Conservation (phyloP, 2,888 invertebrate genomes). For the Lampropteryx suffumata region DNA sequence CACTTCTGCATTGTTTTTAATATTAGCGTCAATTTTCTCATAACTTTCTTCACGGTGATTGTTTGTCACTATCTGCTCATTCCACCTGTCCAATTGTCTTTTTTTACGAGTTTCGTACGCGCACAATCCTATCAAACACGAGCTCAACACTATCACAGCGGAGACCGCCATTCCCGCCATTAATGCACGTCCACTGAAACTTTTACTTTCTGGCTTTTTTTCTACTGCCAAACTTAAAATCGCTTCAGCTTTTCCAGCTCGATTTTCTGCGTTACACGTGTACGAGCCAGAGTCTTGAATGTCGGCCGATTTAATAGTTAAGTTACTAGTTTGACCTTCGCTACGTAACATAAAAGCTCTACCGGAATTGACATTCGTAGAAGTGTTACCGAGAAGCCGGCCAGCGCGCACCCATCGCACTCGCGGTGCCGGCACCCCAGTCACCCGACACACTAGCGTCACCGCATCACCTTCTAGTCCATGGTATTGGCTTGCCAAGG, state of each 20-base stretch:
- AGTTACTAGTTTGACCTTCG: conserved; percentile 86
- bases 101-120: conserved; percentile 85
- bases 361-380: conserved; percentile 68
- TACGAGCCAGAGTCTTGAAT: conserved; percentile 90
- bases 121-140: conserved; percentile 86
- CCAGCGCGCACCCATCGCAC: conserved; percentile 89
- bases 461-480: conserved; percentile 89
- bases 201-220: conserved; percentile 84
- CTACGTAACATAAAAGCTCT: conserved; percentile 86
- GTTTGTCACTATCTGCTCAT: conserved; percentile 75
- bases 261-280: conserved; percentile 90
- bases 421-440: conserved; percentile 87
- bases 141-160: conserved; percentile 85
- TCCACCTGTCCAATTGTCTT: conserved; percentile 79
- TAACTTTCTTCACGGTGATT: conserved; percentile 85
- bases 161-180: conserved; percentile 87
- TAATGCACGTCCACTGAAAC: conserved; percentile 83
- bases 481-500: conserved; percentile 82
- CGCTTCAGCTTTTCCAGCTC: conserved; percentile 89
- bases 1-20: conserved; percentile 68
- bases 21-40: conserved; percentile 90
- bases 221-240: conserved; percentile 88
- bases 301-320: conserved; percentile 88
- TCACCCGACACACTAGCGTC: conserved; percentile 87
- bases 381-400: conserved; percentile 85